Base-by-base conservation (phyloP, 92 coral and sea anemone genomes). In the Porites cylindrica region DNA sequence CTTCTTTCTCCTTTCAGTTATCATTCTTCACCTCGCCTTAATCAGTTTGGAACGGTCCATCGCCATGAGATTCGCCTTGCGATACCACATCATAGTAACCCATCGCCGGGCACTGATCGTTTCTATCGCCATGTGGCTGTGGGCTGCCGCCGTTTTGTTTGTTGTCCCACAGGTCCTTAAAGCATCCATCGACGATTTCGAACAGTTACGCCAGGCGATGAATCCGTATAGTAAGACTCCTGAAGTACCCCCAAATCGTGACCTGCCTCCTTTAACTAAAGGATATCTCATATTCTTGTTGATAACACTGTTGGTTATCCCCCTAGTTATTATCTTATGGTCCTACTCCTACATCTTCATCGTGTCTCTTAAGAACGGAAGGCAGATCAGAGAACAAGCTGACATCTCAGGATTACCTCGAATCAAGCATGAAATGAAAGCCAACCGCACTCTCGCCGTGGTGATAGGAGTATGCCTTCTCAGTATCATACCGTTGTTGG, bases 381-480 rank as follows among this genome's bases (percentile, higher is more conserved):
- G 32, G 29, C 76, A 67, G 24, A 81, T 81, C 74, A 67, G 72
- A 67, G 23, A 26, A 16, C 62, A 68, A 1, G 53, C 17, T 12
- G 66, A 21, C 53, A 79, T 29, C 83, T 16, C 32, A 24, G 53
- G 76, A 67, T 10, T 53, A 1, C 51, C 70, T n/a, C 8, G 66
- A 21, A 52, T 17, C 38, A 81, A 54, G 66, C 76, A 24, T 26
- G 85, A 53, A 59, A 19, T 90, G 17, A 86, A 80, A 67, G 90
- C 82, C 8, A 80, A 90, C 1, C 72, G 70, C 43, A 90, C 93
- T 11, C 69, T 86, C 20, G 93, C 90, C 19, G 58, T 85, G 10
- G 75, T 86, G 6, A 78, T 85, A 11, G 90, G 87, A 0, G 66
- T 69, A 2, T 90, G 88, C 60, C 77, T 90, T 7, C 14, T 81